Evolutionary conservation across 2,888 invertebrate genomes (phyloP), one percentile per base, ranked within the genome.

Genomic region (Hoplodrina ambigua): DNA sequence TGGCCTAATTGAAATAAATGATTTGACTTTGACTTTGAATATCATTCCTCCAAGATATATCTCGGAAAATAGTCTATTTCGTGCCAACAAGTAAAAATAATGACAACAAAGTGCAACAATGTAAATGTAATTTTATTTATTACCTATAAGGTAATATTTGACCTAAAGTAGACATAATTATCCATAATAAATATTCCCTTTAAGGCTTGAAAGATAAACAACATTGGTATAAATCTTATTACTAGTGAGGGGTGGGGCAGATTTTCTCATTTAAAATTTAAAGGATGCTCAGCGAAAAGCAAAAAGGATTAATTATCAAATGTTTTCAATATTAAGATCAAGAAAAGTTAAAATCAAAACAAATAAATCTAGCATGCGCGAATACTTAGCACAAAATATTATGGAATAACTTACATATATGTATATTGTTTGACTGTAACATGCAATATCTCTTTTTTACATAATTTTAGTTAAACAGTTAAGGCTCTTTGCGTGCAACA

Each of bases 221-320:
- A 30, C 30, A 54, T 70, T 67, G 68, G 55, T 55, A 55, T 68
- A 50, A 25, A 68, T 75, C 68, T 75, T 44, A 67, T 75, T 49
- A 41, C 71, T 71, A 46, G 52, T 50, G 44, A 72, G 55, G 25
- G 44, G 33, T 69, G 69, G 55, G 44, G 55, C 50, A 52, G 11
- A 33, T 33, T 15, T 44, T 19, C 56, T 52, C 8, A 63, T 52
- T 78, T 50, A 70, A 68, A 68, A 56, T 46, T 60, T 33, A 53
- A 79, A 65, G 13, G 76, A 82, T 85, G 89, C 89, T 87, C 83
- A 81, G 89, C 89, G 89, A 88, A 82, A 87, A 85, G 79, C 56
- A 59, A 68, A 20, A 66, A 37, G 52, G 11, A 20, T 50, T 44
- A 13, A 37, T 37, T 8, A 8, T 20, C 8, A 49, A 53, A 41